Evolutionary conservation across 2,888 invertebrate genomes (phyloP), one percentile per base, ranked within the genome.

Genomic region (Drosophila neonasuta): DNA sequence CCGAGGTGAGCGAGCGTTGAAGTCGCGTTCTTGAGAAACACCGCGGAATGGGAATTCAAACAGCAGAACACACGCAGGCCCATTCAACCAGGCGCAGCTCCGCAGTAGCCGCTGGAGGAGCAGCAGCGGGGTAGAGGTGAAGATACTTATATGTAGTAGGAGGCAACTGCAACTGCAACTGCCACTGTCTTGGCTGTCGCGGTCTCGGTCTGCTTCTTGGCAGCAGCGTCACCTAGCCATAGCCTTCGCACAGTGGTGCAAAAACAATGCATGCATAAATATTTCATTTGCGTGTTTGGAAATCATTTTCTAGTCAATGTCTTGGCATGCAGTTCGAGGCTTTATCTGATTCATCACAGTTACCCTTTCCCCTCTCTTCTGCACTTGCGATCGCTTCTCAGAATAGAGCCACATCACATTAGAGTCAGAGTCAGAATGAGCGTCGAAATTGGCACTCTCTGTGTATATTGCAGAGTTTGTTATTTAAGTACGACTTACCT

Each of bases 401-500:
- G 52, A 62, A 72, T 24, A 6, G 24, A 24, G 36, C 5, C 36
- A 36, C 68, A 50, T 52, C 68, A 52, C 44, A 71, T 71, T 68
- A 68, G 56, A 71, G 56, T 65, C 52, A 54, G 32, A 10, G 32
- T 17, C 17, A 3, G 17, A 17, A 17, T 17, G 17, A 17, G 17
- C 9, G 9, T 9, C 36, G 64, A 49, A 55, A 74, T 72, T 61
- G 77, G 62, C 72, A 75, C 60, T 75, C 60, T 70, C 56, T 13
- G 45, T 1, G 20, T 24, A 6, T 24, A 24, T 24, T 24, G 24
- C 2, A 6, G n/a, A 11, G n/a, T 32, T 32, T 32, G 32, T 32
- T 32, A 41, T 41, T 39, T 57, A 61, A 57, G 59, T 52, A 54
- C 71, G 64, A 80, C 96, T 94, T 90, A 98, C 98, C 97, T 95